Percentiles rank a stretch among this genome's conserved stretches.
These are phyloP conservation scores for Standfussiana lucernea DNA, from an alignment of 2,888 invertebrate genomes.

Conservation along the genomic window DNA sequence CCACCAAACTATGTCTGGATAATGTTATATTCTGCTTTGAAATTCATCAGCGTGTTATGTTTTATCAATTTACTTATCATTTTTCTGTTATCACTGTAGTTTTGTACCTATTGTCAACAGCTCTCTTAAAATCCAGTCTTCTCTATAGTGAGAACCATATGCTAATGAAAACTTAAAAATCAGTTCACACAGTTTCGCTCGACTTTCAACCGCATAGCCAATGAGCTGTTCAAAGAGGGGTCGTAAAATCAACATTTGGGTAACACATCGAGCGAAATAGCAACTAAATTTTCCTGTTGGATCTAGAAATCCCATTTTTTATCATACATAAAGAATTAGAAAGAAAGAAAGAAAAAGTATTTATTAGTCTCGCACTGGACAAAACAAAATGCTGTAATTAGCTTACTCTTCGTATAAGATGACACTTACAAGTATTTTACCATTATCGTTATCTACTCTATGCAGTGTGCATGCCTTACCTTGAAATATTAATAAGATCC, in stretches of 20 bases:
- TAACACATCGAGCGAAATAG: constrained; percentile 1
- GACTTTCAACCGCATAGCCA: constrained; percentile 33
- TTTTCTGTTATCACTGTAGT: neutral
- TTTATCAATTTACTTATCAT: neutral
- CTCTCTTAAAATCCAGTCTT: neutral
- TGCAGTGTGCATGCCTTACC: neutral
- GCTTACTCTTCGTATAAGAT: neutral
- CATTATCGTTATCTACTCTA: neutral
- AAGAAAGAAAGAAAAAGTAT: too few species aligned
- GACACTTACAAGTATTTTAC: neutral
- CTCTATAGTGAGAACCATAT: neutral
- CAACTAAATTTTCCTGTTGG: neutral
- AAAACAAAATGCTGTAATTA: too few species aligned
- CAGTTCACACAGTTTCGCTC: constrained; percentile 16
- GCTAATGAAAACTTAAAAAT: constrained; percentile 10
- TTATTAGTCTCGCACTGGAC: too few species aligned
- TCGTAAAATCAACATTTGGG: constrained; percentile 1
- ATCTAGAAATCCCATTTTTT: neutral
- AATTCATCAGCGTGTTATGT: neutral
- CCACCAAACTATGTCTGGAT: neutral
- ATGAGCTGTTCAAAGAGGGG: constrained; percentile 42
- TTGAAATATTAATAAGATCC: constrained; percentile 17
- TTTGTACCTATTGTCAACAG: neutral
- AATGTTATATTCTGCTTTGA: neutral
- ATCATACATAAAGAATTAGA: neutral